Percentiles rank a stretch among this genome's conserved stretches.
Evolutionary conservation across 2,797 vertebrate genomes (phyloP).

Genomic region (Hybognathus amarus): DNA sequence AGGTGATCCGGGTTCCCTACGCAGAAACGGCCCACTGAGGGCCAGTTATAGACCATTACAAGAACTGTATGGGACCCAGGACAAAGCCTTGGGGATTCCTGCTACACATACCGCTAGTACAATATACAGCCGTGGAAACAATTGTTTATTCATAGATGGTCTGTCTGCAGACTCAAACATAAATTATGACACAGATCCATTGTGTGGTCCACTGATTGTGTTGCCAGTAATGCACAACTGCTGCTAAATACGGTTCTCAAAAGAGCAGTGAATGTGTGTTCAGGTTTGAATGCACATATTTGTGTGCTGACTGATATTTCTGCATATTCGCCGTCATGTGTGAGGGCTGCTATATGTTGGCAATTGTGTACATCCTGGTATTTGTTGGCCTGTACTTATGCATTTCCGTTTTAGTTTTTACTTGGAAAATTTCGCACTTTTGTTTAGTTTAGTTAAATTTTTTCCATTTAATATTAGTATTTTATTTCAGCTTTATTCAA

Average conservation of each 20-base stretch:
- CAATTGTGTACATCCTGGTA: neutral
- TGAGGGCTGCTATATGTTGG: neutral
- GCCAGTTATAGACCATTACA: slow-evolving; percentile 36
- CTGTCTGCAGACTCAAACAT: slow-evolving; percentile 61
- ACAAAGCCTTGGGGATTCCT: slow-evolving; percentile 59
- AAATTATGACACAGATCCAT: slow-evolving; percentile 34
- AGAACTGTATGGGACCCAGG: slow-evolving; percentile 24
- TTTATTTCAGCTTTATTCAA: neutral
- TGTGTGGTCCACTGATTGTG: slow-evolving; percentile 36
- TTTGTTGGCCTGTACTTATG: neutral
- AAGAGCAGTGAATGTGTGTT: neutral
- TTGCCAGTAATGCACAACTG: slow-evolving; percentile 12
- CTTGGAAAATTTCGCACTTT: neutral
- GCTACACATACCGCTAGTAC: slow-evolving; percentile 24
- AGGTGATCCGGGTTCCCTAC: slow-evolving; percentile 71
- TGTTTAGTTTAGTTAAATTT: neutral
- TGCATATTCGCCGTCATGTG: neutral
- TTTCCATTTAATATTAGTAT: neutral
- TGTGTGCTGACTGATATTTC: slow-evolving; percentile 16
- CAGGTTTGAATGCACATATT: slow-evolving; percentile 40
- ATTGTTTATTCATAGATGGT: slow-evolving; percentile 62
- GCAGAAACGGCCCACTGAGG: slow-evolving; percentile 67
- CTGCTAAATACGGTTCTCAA: slow-evolving; percentile 3
- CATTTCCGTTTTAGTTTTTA: neutral
- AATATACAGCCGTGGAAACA: slow-evolving; percentile 41